Conservation (phyloP, 2,113 vertebrate genomes). For the Mixornis gularis region DNA sequence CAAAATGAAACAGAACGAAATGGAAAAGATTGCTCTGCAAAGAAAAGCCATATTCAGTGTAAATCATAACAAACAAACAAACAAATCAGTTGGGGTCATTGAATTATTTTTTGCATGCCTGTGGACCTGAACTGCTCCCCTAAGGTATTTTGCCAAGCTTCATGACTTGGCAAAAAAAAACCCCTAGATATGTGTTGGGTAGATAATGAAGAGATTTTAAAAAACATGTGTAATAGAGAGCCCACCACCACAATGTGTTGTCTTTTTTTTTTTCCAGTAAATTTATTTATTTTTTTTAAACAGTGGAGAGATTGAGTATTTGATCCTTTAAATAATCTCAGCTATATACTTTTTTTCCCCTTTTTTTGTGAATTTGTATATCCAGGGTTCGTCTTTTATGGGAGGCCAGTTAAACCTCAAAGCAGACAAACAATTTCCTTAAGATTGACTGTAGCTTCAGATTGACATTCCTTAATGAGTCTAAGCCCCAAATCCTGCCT, state of each 20-base stretch:
- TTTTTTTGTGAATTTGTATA: not conserved
- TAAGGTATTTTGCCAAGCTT: not conserved
- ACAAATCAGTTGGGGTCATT: not conserved
- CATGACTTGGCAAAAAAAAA: not conserved
- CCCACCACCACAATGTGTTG: not conserved
- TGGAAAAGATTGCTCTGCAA: not conserved
- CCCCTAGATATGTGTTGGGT: not conserved
- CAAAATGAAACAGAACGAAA: conserved; percentile 21
- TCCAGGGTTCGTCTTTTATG: not conserved
- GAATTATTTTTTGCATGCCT: not conserved
- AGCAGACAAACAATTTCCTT: not conserved
- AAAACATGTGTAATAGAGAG: not conserved
- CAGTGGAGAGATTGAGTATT: not conserved
- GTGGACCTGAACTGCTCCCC: not conserved
- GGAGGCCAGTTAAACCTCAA: not conserved
- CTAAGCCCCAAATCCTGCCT: conserved; percentile 34
- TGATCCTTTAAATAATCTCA: not conserved
- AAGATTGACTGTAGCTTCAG: not conserved
- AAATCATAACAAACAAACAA: not conserved
- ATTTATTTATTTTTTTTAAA: not conserved
- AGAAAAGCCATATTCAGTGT: not conserved
- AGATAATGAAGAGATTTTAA: not conserved
- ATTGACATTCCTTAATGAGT: conserved; percentile 8
- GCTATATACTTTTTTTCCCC: not conserved
- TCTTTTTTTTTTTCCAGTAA: not conserved